Evolutionary conservation across 2,113 vertebrate genomes (phyloP), one percentile per base, ranked within the genome.

Genomic region (Cyprinodon variegatus): DNA sequence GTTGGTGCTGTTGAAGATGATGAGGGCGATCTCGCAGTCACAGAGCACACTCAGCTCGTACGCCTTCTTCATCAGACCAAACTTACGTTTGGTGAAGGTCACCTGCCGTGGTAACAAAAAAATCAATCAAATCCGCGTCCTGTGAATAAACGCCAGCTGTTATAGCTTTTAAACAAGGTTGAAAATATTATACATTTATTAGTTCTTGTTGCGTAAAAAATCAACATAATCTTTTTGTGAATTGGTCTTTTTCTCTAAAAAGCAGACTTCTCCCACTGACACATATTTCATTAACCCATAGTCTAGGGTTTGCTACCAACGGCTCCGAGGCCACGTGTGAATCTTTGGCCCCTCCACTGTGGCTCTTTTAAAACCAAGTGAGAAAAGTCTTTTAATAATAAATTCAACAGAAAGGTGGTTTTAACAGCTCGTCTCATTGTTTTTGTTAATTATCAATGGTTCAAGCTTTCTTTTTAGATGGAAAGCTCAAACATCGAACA

Each of bases 1-100:
- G 87, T 98, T 97, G 79, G 97, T 95, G 93, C 96, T 96, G 93
- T 98, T 99, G 95, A 99, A 98, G 93, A 99, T 98, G 95, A 99
- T 99, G 78, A 99, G 97, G 20, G 97, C 97, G 22, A 99, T 98
- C 95, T 99, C 97, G 3, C 97, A 99, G 95, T 99, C 97, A 0
- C 97, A 99, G 73, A 99, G 93, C 79, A 99, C 96, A 6, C 97
- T 99, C 94, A 99, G 93, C 92, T 99, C 97, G 0, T 99, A 99
- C 0, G 97, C 97, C 85, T 99, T 99, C 94, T 99, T 99, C 97
- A 99, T 99, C 91, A 99, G 92, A 36, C 97, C 97, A 8, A 99
- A 99, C 66, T 99, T 98, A 7, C 97, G 92, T 90, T 98, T 98
- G 87, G 97, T 98, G 87, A 98, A 98, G 0, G 97, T 98, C 88